Base-by-base conservation (phyloP, 2,888 invertebrate genomes). In the Rhorus exstirpatorius region DNA sequence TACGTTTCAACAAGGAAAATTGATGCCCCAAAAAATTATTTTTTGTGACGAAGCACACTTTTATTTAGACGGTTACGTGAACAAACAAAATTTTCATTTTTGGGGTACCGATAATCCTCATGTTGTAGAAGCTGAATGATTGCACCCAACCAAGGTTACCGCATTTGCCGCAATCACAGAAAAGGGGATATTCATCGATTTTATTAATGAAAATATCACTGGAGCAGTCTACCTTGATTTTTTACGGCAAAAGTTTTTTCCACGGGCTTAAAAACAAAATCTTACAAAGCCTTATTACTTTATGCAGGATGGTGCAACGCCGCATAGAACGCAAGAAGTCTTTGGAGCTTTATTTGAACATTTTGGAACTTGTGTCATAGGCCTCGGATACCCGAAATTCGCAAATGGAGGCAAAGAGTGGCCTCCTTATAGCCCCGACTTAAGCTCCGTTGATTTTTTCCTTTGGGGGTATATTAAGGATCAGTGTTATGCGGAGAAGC, bases 291-390 rank as follows among this genome's bases (percentile, higher is more conserved):
- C 26, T 19, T 61, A 35, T 51, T 51, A 53, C 24, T 75, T 75
- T 26, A 63, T 65, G 75, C 75, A 75, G 14, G 75, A 53, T 53
- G 65, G 65, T 38, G 63, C 63, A n/a, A 35, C 74, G n/a, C 74
- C 53, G 12, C 19, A 74, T 7, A 1, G 55, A 1, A 55, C 26
- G 1, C 10, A 12, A 3, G 26, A 55, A 26, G 26, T 55, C n/a
- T 55, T 26, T 26, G n/a, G 8, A 26, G 55, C 46, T 14, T 1
- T 46, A 14, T 17, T 6, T 46, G 1, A 17, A 6, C 1, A 14
- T 2, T 46, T 6, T 46, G 46, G 46, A 17, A 14, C 1, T 46
- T 7, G 14, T 6, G 46, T 46, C 0, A 46, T 46, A 1, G 1
- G 46, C 1, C 8, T 46, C 1, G 46, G 51, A 51, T 51, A 8